A percentile compares a stretch with the other conserved stretches of the same genome.
Evolutionary conservation across 2,797 vertebrate species (phyloP).

Genomic region (Alectoris magna): DNA sequence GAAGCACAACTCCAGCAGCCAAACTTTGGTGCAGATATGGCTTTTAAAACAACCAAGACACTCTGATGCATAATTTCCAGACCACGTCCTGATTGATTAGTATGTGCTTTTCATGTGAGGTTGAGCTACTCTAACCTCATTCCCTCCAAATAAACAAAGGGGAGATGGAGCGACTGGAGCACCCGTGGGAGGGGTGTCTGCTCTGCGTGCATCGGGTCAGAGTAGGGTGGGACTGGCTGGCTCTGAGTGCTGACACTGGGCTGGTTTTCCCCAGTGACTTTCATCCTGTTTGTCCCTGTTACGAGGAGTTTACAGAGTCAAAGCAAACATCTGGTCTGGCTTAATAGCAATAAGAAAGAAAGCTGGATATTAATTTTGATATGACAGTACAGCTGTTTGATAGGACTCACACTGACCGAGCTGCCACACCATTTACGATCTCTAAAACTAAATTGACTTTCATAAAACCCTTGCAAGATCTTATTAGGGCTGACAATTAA

Average conservation of each 20-base stretch:
- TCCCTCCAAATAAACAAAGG: slow-evolving; percentile 48
- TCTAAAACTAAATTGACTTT: slow-evolving; percentile 49
- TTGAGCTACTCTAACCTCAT: slow-evolving; percentile 15
- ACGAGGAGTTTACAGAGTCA: slow-evolving; percentile 31
- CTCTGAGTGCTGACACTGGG: neutral
- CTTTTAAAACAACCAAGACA: neutral
- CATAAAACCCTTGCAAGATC: slow-evolving; percentile 29
- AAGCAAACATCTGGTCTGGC: slow-evolving; percentile 53
- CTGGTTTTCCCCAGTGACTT: slow-evolving; percentile 16
- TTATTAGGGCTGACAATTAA: slow-evolving; percentile 58
- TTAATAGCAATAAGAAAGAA: slow-evolving; percentile 51
- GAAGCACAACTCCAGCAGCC: neutral
- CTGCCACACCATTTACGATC: neutral
- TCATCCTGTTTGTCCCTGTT: slow-evolving; percentile 49
- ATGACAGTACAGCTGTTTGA: slow-evolving; percentile 45
- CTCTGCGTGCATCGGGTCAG: neutral
- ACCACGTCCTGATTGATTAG: slow-evolving; percentile 7
- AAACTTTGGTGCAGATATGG: neutral
- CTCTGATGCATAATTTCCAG: slow-evolving; percentile 50
- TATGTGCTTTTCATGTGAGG: slow-evolving; percentile 34
- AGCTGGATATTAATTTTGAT: slow-evolving; percentile 60
- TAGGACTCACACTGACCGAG: neutral
- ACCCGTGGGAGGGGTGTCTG: neutral
- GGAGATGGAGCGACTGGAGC: neutral
- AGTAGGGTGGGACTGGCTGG: neutral